Percentiles rank a stretch among this genome's conserved stretches.
Conservation (phyloP, 2,113 vertebrate species). For the Hemibagrus wyckioides region DNA sequence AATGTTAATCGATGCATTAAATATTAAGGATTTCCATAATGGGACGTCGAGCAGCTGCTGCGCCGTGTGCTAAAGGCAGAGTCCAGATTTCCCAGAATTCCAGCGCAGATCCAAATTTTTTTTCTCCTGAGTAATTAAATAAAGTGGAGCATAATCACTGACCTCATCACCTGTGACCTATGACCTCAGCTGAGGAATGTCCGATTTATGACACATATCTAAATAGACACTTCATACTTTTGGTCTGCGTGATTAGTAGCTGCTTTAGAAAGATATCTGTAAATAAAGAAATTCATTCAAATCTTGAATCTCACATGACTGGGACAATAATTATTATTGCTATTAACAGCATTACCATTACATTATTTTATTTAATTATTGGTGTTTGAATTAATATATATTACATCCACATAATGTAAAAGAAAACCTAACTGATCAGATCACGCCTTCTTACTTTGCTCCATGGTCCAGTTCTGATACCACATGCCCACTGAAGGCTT, state of each 20-base stretch:
- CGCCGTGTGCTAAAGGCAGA: conserved; percentile 54
- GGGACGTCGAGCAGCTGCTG: conserved; percentile 68
- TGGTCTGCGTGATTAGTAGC: background rate
- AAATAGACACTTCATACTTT: background rate
- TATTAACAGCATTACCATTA: background rate
- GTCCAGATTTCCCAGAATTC: conserved; percentile 35
- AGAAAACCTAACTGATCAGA: no score
- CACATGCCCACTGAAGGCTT: no score
- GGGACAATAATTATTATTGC: background rate
- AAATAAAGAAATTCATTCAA: background rate
- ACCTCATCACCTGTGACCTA: conserved; percentile 61
- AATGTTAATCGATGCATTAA: conserved; percentile 78
- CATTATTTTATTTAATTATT: background rate
- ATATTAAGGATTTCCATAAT: conserved; percentile 78
- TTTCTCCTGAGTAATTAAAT: conserved; percentile 66
- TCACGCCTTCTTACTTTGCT: no score
- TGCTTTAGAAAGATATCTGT: background rate
- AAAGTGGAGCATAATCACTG: conserved; percentile 68
- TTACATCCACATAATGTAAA: no score
- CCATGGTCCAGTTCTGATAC: no score
- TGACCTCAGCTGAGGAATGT: background rate
- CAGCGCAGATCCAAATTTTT: conserved; percentile 46
- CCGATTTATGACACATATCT: conserved; percentile 9
- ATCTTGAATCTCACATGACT: background rate
- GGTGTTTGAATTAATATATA: background rate